Evolutionary conservation across 2,888 invertebrate genomes (phyloP), one percentile per base, ranked within the genome.

Genomic region (Crematogaster levior): DNA sequence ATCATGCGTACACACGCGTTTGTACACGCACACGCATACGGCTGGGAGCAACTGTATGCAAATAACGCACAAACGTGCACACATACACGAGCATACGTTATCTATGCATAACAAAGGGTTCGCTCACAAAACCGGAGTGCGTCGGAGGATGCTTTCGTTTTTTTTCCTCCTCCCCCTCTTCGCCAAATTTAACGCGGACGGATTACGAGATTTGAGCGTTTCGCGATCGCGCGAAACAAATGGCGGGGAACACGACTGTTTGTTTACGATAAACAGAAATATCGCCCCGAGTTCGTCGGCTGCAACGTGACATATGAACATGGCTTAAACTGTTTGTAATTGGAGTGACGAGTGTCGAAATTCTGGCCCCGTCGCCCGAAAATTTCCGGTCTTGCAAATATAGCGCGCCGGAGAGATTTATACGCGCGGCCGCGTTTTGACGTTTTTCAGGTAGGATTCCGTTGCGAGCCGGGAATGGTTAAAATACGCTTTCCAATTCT

Each of bases 101-200:
- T 77, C 68, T 66, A 40, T 27, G 30, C 12, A 43, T 21, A 27
- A 53, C 53, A 74, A 40, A 43, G 53, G 34, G 51, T 53, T 43
- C 43, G 56, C 21, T 70, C 40, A 18, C 74, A 75, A 75, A 68
- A 75, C 37, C 72, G 37, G 53, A 53, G 18, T 72, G 73, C 43
- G 18, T 77, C 77, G 74, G 56, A 72, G 77, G 77, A 72, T 56
- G 77, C 73, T 53, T 56, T 61, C 68, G 72, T 3, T 51, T 51
- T 60, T 56, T 65, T 40, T 48, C 65, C 75, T 66, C 51, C 63
- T 60, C 40, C 34, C 37, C 3, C 7, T 10, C 58, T 46, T 48
- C 48, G 84, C 79, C 66, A 81, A 89, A 86, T 88, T 86, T 81
- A 86, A 84, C 87, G 37, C 53, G 86, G 77, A 24, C 56, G 74